Percentiles rank a stretch among this genome's conserved stretches.
These are phyloP conservation scores for Rhinatrema bivittatum DNA, from an alignment of 2,797 vertebrate species.

Conservation along the genomic window DNA sequence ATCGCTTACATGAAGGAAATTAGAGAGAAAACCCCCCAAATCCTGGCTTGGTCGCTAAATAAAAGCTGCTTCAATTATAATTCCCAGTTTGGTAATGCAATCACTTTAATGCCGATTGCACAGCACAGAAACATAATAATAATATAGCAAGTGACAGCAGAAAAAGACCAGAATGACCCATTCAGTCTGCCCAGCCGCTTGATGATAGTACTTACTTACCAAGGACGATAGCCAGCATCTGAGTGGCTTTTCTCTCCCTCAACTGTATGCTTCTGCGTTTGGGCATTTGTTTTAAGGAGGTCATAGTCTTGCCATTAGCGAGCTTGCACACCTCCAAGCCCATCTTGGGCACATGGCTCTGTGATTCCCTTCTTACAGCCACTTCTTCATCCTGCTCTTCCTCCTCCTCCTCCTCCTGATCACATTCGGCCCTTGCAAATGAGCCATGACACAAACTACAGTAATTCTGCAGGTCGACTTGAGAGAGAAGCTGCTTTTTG, in stretches of 20 bases:
- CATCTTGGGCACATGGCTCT: slow-evolving; percentile 37
- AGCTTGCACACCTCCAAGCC: slow-evolving; percentile 73
- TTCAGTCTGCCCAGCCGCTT: too few species aligned
- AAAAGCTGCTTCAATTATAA: too few species aligned
- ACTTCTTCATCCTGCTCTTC: slow-evolving; percentile 35
- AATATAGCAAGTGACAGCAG: too few species aligned
- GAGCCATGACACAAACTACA: slow-evolving; percentile 80
- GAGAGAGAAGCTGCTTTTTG: slow-evolving; percentile 56
- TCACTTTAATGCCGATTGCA: too few species aligned
- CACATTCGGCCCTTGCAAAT: slow-evolving; percentile 53
- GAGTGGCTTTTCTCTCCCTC: slow-evolving; percentile 86
- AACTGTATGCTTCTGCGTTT: slow-evolving; percentile 72
- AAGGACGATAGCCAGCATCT: slow-evolving; percentile 88
- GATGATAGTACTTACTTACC: slow-evolving; percentile 63
- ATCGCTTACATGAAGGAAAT: too few species aligned
- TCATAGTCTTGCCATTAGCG: slow-evolving; percentile 68
- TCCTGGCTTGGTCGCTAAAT: too few species aligned
- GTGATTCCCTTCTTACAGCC: slow-evolving; percentile 21
- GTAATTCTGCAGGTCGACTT: slow-evolving; percentile 67
- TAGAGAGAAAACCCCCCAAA: too few species aligned
- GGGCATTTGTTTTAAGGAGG: slow-evolving; percentile 51
- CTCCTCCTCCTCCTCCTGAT: slow-evolving; percentile 20
- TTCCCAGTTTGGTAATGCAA: too few species aligned
- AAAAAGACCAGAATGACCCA: too few species aligned
- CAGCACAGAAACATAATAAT: too few species aligned